These are phyloP conservation scores for Spea hammondii DNA, from an alignment of 2,797 vertebrate species.

Conservation along the genomic window DNA sequence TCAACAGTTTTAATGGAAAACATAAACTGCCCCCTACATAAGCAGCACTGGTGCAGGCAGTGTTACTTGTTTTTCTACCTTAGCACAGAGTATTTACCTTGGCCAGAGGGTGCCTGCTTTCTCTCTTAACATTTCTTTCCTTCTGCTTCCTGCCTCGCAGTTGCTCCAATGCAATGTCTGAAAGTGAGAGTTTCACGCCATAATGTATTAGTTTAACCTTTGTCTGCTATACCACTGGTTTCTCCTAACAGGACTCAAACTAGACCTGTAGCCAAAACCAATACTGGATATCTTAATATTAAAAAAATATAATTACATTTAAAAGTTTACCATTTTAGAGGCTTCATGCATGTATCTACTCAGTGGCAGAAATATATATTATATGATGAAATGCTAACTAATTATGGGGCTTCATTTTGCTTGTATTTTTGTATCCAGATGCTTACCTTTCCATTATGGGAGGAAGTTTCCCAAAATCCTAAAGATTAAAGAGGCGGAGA, in stretches of 20 bases:
- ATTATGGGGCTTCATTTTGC: too few relatives aligned
- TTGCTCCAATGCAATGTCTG: slow-evolving; percentile 12
- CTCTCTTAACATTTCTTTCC: slow-evolving; percentile 40
- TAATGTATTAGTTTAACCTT: slow-evolving; percentile 14
- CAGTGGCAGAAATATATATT: too few relatives aligned
- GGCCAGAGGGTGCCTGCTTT: slow-evolving; percentile 30
- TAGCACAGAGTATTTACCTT: slow-evolving; percentile 42
- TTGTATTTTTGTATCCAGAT: too few relatives aligned
- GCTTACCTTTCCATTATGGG: too few relatives aligned
- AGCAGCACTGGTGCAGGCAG: slow-evolving; percentile 17
- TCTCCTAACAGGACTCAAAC: background rate
- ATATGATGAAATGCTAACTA: too few relatives aligned
- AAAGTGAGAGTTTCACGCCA: slow-evolving; percentile 3
- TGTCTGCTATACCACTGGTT: background rate
- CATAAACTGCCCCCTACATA: slow-evolving; percentile 10
- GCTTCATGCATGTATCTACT: too few relatives aligned
- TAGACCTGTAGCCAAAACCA: too few relatives aligned
- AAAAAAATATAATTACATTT: too few relatives aligned
- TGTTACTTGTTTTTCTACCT: slow-evolving; percentile 45
- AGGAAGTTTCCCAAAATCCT: too few relatives aligned
- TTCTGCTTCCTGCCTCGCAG: slow-evolving; percentile 47
- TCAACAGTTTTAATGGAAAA: slow-evolving; percentile 35
- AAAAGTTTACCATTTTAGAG: too few relatives aligned
- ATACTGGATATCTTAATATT: too few relatives aligned
- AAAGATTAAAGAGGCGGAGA: too few relatives aligned